These are phyloP conservation scores for Sibirionetta formosa DNA, from an alignment of 2,797 vertebrate species.

Conservation along the genomic window DNA sequence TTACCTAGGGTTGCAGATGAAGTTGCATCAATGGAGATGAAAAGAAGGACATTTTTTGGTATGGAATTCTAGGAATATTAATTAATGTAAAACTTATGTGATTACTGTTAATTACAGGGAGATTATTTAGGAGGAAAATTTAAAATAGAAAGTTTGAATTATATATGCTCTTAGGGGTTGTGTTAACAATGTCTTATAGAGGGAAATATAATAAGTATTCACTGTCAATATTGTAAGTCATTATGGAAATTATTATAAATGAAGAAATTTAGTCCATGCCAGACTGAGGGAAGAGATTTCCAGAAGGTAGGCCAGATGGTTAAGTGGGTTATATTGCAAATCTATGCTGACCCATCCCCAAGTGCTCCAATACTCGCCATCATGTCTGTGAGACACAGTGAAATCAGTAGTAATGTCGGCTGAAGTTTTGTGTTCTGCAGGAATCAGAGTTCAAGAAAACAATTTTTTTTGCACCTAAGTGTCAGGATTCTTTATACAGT, in stretches of 20 bases:
- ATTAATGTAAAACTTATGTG: background rate
- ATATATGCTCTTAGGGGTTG: background rate
- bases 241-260: conserved; percentile 53
- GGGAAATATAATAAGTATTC: conserved; percentile 12
- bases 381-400: background rate
- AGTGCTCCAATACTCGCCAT: background rate
- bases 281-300: conserved; percentile 27
- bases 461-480: background rate
- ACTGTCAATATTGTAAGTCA: conserved; percentile 6
- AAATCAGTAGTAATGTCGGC: background rate
- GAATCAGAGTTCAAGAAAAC: background rate
- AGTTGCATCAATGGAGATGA: background rate
- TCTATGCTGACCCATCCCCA: conserved; percentile 18
- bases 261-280: conserved; percentile 23
- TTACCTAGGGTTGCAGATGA: background rate
- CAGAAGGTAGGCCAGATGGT: conserved; percentile 68
- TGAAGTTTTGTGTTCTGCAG: background rate
- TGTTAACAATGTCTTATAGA: background rate
- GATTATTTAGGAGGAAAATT: background rate
- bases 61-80: background rate
- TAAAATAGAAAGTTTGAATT: background rate
- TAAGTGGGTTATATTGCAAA: conserved; percentile 35
- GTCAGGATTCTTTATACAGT: background rate
- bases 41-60: background rate
- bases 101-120: background rate